Evolutionary conservation across 2,113 vertebrate species (phyloP).

Genomic region (Hoplias malabaricus): DNA sequence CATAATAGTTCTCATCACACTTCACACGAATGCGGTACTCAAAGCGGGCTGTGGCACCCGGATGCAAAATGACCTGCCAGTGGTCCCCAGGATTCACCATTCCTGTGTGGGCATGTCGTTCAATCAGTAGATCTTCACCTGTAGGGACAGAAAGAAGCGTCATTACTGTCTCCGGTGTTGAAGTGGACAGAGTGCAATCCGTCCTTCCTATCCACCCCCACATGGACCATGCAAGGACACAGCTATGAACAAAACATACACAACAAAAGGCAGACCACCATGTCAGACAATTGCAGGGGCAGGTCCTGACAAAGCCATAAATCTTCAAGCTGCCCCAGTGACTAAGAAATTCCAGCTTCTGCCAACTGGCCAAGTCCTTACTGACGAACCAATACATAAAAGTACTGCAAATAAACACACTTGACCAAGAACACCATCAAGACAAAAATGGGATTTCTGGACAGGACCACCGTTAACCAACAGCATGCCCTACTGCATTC

Average conservation of each 20-base stretch:
- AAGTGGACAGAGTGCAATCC: neutral
- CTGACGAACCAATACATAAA: conserved; percentile 11
- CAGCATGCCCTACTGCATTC: neutral
- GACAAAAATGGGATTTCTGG: conserved; percentile 5
- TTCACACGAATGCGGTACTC: conserved; percentile 85
- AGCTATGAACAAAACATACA: neutral
- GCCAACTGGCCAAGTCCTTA: conserved; percentile 26
- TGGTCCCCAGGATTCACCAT: conserved; percentile 91
- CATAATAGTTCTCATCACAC: conserved; percentile 92
- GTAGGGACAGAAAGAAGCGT: conserved; percentile 2
- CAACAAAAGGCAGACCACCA: conserved; percentile 1
- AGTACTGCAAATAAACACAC: neutral
- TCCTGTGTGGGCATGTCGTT: conserved; percentile 81
- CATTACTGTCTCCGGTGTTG: neutral
- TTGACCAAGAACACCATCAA: conserved; percentile 8
- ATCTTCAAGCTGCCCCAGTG: conserved; percentile 21
- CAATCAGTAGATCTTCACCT: conserved; percentile 83
- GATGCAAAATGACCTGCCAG: conserved; percentile 83
- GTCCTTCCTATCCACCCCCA: neutral
- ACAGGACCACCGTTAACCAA: neutral
- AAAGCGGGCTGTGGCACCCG: conserved; percentile 84
- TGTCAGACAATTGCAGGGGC: neutral
- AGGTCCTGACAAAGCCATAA: conserved; percentile 23
- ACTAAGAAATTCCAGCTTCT: conserved; percentile 21
- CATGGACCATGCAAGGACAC: neutral